Evolutionary conservation across 35 echinoderm and acorn worm species (phyloP), one percentile per base, ranked within the genome.

Genomic region (Eucidaris tribuloides): DNA sequence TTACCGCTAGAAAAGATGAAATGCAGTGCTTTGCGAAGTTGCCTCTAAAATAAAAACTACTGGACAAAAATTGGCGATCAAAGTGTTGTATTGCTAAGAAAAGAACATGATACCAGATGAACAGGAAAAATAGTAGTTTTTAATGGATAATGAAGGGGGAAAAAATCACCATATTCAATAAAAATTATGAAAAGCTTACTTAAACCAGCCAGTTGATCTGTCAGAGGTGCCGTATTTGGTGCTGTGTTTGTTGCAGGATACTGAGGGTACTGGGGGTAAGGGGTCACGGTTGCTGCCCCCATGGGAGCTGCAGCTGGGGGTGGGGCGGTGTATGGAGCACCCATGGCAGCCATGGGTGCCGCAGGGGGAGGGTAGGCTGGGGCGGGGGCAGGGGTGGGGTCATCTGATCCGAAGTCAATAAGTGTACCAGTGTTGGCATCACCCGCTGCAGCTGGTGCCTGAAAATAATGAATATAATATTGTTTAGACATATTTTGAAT

Each of bases 181-280:
- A n/a, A n/a, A n/a, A n/a, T n/a, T n/a, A n/a, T n/a, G n/a, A n/a
- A n/a, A n/a, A n/a, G n/a, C 88, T 91, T 57, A 97, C 94, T 71
- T 45, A 97, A 50, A 34, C 89, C 89, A 2, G 89, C 89, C 76
- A 92, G 57, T 43, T 92, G 89, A 14, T 92, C 45, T n/a, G 82
- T 68, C 20, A 92, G 76, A 13, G 4, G 6, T 23, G 58, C 55
- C 4, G 58, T 15, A 5, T 28, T 44, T 33, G 82, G 59, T 2
- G 78, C 38, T 50, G 78, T 74, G 43, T 58, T 25, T 3, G 79
- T 35, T 5, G 45, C 48, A 20, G n/a, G n/a, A n/a, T 11, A 52
- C 40, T 74, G 35, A 18, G 68, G 68, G 68, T 74, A 74, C 7
- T 33, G 68, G 11, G 44, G 68, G 35, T 7, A 34, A 25, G 24